A percentile compares a stretch with the other conserved stretches of the same genome.
phyloP scores from a whole-genome alignment of 2,113 vertebrate species.

The Corythornis madagascariensis region DNA sequence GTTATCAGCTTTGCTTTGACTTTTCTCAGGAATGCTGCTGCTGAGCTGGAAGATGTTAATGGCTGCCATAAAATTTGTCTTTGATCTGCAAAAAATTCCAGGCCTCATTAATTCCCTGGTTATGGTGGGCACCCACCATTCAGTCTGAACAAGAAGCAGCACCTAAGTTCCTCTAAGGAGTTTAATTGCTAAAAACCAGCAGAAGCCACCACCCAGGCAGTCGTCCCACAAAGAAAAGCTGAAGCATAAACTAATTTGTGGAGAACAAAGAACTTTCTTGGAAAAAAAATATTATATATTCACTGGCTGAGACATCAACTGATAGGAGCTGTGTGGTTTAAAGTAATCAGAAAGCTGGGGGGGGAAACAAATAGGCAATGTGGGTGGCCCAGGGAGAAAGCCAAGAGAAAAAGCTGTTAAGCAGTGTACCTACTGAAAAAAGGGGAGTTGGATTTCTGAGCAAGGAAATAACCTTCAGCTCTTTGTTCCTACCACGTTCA shows the following conservation, averaged over 20 bases:
- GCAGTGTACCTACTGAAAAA: background rate
- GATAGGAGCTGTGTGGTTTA: background rate
- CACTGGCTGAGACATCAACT: background rate
- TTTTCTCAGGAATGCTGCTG: constrained; percentile 31
- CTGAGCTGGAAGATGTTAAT: constrained; percentile 10
- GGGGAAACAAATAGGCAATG: background rate
- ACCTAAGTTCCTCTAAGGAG: background rate
- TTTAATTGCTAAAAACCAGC: background rate
- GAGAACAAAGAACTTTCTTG: constrained; percentile 33
- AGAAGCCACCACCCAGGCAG: constrained; percentile 24
- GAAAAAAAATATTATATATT: background rate
- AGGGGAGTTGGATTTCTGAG: background rate
- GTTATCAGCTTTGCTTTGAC: background rate
- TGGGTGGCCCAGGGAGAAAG: constrained; percentile 27
- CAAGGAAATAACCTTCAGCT: constrained; percentile 10
- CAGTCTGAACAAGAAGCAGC: constrained; percentile 22
- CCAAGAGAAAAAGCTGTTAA: background rate
- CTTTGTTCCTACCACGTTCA: background rate
- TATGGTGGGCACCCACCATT: background rate
- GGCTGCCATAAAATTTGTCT: constrained; percentile 22
- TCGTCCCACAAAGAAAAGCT: background rate
- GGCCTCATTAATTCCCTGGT: constrained; percentile 17
- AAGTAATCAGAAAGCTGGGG: constrained; percentile 20
- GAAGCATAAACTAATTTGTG: constrained; percentile 18
- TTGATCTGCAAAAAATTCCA: constrained; percentile 53